Percentiles rank a stretch among this genome's conserved stretches.
Evolutionary conservation across 1,140 invertebrate genomes (phyloP).

Genomic region (Zaprionus ornatus): DNA sequence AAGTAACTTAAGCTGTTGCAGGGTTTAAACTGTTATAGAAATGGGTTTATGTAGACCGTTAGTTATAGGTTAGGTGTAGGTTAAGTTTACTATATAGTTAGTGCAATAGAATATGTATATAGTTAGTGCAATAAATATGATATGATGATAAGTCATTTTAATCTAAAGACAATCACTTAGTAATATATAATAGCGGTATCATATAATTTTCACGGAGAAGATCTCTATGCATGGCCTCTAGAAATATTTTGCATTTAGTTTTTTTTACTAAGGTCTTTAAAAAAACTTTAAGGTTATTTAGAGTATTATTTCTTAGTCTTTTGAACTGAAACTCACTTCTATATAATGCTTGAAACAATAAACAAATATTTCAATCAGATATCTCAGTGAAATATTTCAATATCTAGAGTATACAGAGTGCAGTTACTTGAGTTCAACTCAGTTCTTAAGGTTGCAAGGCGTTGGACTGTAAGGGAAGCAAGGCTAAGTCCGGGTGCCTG

Average conservation of each 20-base stretch:
- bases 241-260: neutral
- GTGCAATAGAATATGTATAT: too few relatives aligned
- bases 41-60: neutral
- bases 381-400: neutral
- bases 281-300: fast-evolving
- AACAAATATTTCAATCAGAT: neutral
- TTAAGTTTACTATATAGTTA: too few relatives aligned
- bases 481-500: slow-evolving; percentile 17
- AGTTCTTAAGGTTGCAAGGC: slow-evolving; percentile 9
- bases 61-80: too few relatives aligned
- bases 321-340: too few relatives aligned
- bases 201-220: too few relatives aligned
- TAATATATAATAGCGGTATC: too few relatives aligned
- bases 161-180: too few relatives aligned
- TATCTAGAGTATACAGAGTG: slow-evolving; percentile 1
- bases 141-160: too few relatives aligned
- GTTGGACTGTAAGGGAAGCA: slow-evolving; percentile 33
- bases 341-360: too few relatives aligned
- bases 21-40: neutral
- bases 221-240: too few relatives aligned
- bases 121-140: too few relatives aligned
- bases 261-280: neutral
- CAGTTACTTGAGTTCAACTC: neutral
- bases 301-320: neutral
- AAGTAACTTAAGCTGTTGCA: neutral